Evolutionary conservation across 2,797 vertebrate species (phyloP), one percentile per base, ranked within the genome.

Genomic region (Monodelphis domestica): DNA sequence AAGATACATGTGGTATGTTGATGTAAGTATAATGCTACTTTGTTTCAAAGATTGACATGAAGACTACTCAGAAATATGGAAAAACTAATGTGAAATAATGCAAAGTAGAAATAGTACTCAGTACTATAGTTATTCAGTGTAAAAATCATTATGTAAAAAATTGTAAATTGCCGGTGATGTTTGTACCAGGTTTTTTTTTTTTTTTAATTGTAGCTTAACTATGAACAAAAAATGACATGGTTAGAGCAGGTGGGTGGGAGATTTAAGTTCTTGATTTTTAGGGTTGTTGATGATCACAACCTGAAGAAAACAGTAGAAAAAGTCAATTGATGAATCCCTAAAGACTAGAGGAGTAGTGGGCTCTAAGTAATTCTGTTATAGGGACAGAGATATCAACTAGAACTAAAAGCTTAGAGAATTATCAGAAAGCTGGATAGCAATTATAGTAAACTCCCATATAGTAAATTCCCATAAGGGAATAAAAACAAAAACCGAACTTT

Each of bases 291-390:
- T 28, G 87, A 53, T 90, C 5, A 6, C 51, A 91, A 91, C 52
- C 56, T 94, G 24, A 89, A 89, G n/a, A 52, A 45, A 45, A 26
- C 30, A 78, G 54, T 54, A 52, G 87, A 92, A 89, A 87, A 88
- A 90, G 33, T 12, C 53, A n/a, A 38, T n/a, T 78, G 11, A 51
- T 50, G 10, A 45, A 50, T 63, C 54, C 63, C 14, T 52, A 14
- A 59, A 33, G 24, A 33, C 56, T 33, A 59, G 29, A 54, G 54
- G 55, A 38, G 55, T 38, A 63, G 17, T 88, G 87, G 53, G 84
- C 24, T 93, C n/a, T 38, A 63, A 4, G 51, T 95, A 55, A 14
- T 95, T 89, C 52, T 89, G 55, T 54, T 52, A 93, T 5, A 45
- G 70, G 70, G 7, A 78, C 90, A 38, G 50, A 70, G n/a, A 84